phyloP scores from a whole-genome alignment of 92 coral and sea anemone species.

The Anthopleura xanthogrammica region DNA sequence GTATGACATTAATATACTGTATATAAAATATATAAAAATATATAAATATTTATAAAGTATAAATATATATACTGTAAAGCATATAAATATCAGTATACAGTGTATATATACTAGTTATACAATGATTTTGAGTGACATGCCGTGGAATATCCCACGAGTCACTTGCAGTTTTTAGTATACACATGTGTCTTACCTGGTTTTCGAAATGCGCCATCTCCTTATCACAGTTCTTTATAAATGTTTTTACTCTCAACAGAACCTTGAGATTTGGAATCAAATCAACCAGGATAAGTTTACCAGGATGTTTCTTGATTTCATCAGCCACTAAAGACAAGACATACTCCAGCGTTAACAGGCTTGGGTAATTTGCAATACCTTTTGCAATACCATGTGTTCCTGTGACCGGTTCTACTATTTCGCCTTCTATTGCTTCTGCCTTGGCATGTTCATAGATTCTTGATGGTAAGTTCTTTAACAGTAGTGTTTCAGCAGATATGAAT shows the following conservation, averaged over 20 bases:
- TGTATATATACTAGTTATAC: too few relatives aligned
- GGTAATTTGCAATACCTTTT: constrained; percentile 45
- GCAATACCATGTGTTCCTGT: constrained; percentile 66
- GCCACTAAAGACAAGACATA: constrained; percentile 70
- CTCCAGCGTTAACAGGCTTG: constrained; percentile 56
- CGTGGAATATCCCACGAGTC: too few relatives aligned
- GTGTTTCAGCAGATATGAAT: constrained; percentile 83
- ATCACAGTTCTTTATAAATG: constrained; percentile 76
- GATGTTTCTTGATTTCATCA: constrained; percentile 60
- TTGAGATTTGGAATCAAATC: constrained; percentile 83
- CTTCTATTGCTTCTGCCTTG: not conserved
- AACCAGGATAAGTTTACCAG: constrained; percentile 63
- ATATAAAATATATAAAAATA: too few relatives aligned
- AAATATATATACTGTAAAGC: too few relatives aligned
- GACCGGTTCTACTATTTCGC: constrained; percentile 35
- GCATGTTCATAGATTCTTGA: constrained; percentile 34
- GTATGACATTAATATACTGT: too few relatives aligned
- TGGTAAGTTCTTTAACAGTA: constrained; percentile 68
- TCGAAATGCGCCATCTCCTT: constrained; percentile 81
- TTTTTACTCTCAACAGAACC: constrained; percentile 69
- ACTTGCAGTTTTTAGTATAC: too few relatives aligned
- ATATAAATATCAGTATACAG: too few relatives aligned
- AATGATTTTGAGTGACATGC: too few relatives aligned
- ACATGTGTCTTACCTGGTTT: constrained; percentile 45
- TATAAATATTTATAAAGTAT: too few relatives aligned